Evolutionary conservation across 2,797 vertebrate species (phyloP).

Genomic region (Todus mexicanus): DNA sequence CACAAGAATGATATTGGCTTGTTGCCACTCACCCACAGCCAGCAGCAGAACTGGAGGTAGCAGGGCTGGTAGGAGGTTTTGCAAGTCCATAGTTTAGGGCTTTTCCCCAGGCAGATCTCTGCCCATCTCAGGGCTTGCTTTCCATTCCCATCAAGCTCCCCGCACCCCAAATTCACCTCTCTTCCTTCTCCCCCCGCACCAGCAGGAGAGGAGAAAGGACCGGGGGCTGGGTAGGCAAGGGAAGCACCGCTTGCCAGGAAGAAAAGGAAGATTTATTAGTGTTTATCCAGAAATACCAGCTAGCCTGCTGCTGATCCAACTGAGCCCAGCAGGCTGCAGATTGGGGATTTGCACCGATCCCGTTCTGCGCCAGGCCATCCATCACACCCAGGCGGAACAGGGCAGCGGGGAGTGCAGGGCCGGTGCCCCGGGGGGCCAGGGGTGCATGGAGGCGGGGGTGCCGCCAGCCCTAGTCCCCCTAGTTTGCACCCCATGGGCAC

Average conservation of each 20-base stretch:
- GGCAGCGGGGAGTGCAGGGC: background rate
- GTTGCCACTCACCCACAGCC: background rate
- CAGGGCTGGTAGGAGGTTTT: background rate
- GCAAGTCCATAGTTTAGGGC: background rate
- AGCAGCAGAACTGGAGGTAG: background rate
- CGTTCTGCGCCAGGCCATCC: constrained; percentile 55
- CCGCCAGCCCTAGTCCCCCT: background rate
- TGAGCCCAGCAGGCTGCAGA: constrained; percentile 68
- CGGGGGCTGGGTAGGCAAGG: background rate
- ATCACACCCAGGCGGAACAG: background rate
- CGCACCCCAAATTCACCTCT: background rate
- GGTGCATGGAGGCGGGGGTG: background rate
- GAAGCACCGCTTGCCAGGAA: constrained; percentile 42
- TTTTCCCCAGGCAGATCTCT: background rate
- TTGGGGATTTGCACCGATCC: constrained; percentile 59
- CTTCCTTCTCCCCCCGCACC: background rate
- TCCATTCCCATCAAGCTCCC: rapidly evolving
- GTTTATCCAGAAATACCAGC: constrained; percentile 74
- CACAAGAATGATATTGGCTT: background rate
- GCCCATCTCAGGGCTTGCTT: background rate
- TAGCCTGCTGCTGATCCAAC: constrained; percentile 73
- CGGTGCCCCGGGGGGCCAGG: background rate
- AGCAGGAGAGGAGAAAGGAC: background rate
- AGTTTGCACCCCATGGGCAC: background rate
- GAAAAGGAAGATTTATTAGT: constrained; percentile 73